Base-by-base conservation (phyloP, 2,113 vertebrate genomes). In the Erythrocercus mccallii region DNA sequence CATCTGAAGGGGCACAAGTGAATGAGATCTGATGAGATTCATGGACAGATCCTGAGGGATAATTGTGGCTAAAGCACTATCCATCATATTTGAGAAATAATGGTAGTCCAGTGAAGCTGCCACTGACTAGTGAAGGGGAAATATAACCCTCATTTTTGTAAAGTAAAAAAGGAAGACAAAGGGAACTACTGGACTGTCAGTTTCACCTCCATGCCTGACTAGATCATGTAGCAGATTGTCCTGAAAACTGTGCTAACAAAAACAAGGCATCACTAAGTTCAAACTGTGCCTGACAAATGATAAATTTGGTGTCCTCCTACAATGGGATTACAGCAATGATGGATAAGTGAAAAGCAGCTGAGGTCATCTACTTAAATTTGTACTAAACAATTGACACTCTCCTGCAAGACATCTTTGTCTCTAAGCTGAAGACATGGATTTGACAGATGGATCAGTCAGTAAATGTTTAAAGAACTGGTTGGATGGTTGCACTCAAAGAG, bases 11-110 rank as follows among this genome's bases (percentile, higher is more conserved):
- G 5, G 5, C 3, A 8, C 19, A 30, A 37, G 15, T 17, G 35
- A 48, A 24, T 44, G 42, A 42, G 15, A 64, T 5, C 31, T 20
- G 7, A 14, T 25, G 35, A 84, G 33, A 17, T 42, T 48, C 27
- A 28, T 44, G 10, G 50, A 12, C 0, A 0, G 23, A 53, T 77
- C 15, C 22, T n/a, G 27, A 44, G 22, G 18, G 31, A 48, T 33
- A n/a, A 70, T 44, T 44, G 10, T 27, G 11, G 10, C 33, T 37
- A 56, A 62, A 48, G 9, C 23, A 16, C 19, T 50, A 28, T 17
- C 9, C 15, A n/a, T 33, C 19, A 28, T 21, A 50, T 56, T 37
- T 56, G 64, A 56, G 31, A 70, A 62, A 15, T 56, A 9, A 20
- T 42, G 42, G 3, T 50, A 37, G 17, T 23, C 25, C 25, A 56